Percentiles rank a stretch among this genome's conserved stretches.
These are phyloP conservation scores for Rousettus leschenaultii DNA, from an alignment of 2,113 vertebrate genomes.

Conservation along the genomic window DNA sequence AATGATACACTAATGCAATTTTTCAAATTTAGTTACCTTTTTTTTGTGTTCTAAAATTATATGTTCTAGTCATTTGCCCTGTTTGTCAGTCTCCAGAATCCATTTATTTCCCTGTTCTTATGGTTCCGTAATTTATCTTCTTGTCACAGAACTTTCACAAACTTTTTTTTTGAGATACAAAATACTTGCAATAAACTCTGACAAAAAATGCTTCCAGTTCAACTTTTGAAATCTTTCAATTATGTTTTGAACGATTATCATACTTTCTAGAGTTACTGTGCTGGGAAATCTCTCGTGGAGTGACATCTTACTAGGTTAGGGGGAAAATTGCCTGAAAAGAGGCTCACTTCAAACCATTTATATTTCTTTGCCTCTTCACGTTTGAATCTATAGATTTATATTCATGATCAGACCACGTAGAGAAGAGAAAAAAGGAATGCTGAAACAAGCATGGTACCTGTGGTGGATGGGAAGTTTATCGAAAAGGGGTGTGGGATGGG, in stretches of 20 bases:
- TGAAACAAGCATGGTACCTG: neutral
- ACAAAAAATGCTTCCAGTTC: conserved; percentile 83
- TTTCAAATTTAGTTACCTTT: conserved; percentile 88
- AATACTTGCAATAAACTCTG: conserved; percentile 82
- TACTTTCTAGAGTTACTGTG: conserved; percentile 65
- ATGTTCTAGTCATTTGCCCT: conserved; percentile 81
- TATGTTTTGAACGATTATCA: conserved; percentile 81
- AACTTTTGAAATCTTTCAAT: conserved; percentile 86
- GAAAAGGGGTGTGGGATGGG: neutral
- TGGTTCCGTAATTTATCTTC: conserved; percentile 83
- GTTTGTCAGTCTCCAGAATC: conserved; percentile 86
- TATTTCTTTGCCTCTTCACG: conserved; percentile 73
- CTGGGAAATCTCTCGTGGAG: conserved; percentile 69
- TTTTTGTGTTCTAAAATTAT: conserved; percentile 87
- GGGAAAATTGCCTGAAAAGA: conserved; percentile 78
- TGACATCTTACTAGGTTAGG: conserved; percentile 73
- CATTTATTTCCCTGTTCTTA: conserved; percentile 84
- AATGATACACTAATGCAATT: conserved; percentile 90
- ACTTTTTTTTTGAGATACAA: conserved; percentile 78
- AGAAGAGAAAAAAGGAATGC: conserved; percentile 60
- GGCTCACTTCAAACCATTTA: conserved; percentile 78
- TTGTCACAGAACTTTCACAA: conserved; percentile 86
- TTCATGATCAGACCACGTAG: conserved; percentile 57
- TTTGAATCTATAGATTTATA: conserved; percentile 67
- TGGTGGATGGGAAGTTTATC: neutral